phyloP scores from a whole-genome alignment of 1,140 invertebrate genomes.

The Berghia stephanieae region DNA sequence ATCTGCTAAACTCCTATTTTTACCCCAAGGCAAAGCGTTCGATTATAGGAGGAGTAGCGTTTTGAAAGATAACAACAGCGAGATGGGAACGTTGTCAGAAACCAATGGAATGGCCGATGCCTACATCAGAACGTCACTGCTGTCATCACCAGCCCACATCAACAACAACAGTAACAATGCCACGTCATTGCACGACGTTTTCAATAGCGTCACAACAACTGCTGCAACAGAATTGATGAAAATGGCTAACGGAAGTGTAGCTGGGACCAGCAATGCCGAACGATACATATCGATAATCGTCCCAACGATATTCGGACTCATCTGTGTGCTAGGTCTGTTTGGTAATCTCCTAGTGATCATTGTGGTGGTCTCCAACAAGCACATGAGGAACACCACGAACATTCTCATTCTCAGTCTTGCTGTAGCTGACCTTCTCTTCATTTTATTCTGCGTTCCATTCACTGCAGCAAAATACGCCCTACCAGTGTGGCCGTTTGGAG shows the following conservation, averaged over 20 bases:
- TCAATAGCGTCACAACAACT: no score
- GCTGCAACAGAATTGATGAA: no score
- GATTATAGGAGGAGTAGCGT: background rate
- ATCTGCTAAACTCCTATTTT: background rate
- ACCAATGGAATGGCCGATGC: constrained; percentile 12
- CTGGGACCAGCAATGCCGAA: no score
- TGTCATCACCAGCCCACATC: background rate
- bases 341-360: constrained; percentile 90
- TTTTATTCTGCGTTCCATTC: constrained; percentile 91
- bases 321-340: constrained; percentile 85
- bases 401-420: constrained; percentile 87
- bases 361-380: constrained; percentile 83
- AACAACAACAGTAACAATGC: no score
- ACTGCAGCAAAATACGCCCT: constrained; percentile 66
- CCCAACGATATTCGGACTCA: constrained; percentile 86
- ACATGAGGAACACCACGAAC: constrained; percentile 93
- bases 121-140: background rate
- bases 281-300: constrained; percentile 68
- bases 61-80: background rate
- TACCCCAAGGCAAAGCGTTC: background rate
- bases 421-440: constrained; percentile 89
- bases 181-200: no score
- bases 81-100: background rate
- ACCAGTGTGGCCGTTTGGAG: constrained; percentile 85
- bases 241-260: no score